Evolutionary conservation across 2,113 vertebrate species (phyloP).

Genomic region (Zosterops hypoxanthus): DNA sequence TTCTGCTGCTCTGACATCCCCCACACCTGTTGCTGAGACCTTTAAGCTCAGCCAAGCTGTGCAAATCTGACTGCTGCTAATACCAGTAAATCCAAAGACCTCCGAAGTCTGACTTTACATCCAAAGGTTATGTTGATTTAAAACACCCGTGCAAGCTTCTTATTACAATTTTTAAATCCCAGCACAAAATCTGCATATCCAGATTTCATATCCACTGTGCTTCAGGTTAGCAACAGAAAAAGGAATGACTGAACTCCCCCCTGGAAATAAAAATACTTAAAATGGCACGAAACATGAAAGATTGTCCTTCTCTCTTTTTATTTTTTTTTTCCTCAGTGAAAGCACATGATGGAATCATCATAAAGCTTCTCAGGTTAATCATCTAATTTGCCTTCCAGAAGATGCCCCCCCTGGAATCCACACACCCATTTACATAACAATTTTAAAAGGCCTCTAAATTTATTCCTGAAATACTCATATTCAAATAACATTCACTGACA

Average conservation of each 20-base stretch:
- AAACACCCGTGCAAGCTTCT: neutral
- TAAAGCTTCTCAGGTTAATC: slow-evolving; percentile 33
- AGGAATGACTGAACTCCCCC: neutral
- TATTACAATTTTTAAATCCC: neutral
- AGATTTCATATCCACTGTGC: neutral
- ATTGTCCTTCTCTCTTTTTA: neutral
- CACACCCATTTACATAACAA: neutral
- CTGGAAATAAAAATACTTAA: neutral
- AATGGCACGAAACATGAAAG: neutral
- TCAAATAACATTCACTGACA: neutral
- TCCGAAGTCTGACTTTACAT: slow-evolving; percentile 8
- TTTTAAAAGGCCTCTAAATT: neutral
- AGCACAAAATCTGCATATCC: neutral
- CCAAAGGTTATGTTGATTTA: slow-evolving; percentile 26
- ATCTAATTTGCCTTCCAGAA: slow-evolving; percentile 26
- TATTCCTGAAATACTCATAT: slow-evolving; percentile 1
- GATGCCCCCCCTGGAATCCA: neutral
- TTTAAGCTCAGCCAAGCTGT: neutral
- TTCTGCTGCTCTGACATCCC: neutral
- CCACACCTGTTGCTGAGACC: neutral
- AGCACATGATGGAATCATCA: neutral
- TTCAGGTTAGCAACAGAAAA: neutral
- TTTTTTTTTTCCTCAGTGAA: neutral
- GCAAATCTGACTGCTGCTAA: slow-evolving; percentile 35
- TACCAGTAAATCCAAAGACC: slow-evolving; percentile 4